phyloP scores from a whole-genome alignment of 2,888 invertebrate species.

The Parelbella ahira region DNA sequence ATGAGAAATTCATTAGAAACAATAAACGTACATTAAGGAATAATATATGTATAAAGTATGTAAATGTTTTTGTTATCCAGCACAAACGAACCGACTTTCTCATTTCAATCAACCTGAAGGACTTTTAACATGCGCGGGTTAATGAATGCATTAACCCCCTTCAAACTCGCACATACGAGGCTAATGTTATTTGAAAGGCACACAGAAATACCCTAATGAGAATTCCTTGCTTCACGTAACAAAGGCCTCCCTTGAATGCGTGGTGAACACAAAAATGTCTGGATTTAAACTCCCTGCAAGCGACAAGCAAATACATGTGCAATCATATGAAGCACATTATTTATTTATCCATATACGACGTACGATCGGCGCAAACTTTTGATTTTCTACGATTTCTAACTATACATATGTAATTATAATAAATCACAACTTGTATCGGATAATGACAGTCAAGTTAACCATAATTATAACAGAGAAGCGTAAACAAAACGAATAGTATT shows the following conservation, averaged over 20 bases:
- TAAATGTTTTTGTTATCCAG: too few species aligned
- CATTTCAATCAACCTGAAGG: slow-evolving; percentile 33
- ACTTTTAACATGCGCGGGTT: slow-evolving; percentile 31
- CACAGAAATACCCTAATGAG: slow-evolving; percentile 67
- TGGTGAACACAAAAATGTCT: slow-evolving; percentile 59
- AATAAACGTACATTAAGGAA: too few species aligned
- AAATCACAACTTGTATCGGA: too few species aligned
- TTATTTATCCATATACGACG: too few species aligned
- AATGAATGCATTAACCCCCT: slow-evolving; percentile 47
- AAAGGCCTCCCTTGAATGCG: slow-evolving; percentile 67
- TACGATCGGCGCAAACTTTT: too few species aligned
- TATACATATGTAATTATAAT: too few species aligned
- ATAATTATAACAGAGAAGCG: too few species aligned
- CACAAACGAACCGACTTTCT: slow-evolving; percentile 12
- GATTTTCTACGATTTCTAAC: too few species aligned
- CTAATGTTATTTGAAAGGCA: slow-evolving; percentile 68
- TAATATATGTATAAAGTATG: too few species aligned
- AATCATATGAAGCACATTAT: slow-evolving; percentile 3
- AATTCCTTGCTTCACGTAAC: slow-evolving; percentile 58
- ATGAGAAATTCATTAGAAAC: too few species aligned
- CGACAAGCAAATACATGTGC: slow-evolving; percentile 36
- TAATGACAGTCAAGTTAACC: too few species aligned
- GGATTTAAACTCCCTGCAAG: slow-evolving; percentile 47
- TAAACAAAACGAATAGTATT: too few species aligned
- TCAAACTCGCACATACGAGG: slow-evolving; percentile 42